Evolutionary conservation across 2,888 invertebrate genomes (phyloP), one percentile per base, ranked within the genome.

Genomic region (Carabus problematicus): DNA sequence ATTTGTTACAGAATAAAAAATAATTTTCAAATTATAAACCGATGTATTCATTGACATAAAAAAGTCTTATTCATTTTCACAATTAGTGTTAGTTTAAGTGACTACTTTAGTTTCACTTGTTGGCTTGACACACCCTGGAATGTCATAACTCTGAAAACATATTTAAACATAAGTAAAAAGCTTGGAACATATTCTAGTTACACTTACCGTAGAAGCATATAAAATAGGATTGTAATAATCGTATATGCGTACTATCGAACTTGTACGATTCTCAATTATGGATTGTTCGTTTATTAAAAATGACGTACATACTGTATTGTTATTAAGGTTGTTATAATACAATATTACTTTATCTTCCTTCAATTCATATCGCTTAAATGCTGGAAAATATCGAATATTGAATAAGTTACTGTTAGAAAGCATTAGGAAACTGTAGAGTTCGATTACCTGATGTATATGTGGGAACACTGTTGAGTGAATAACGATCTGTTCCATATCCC

Each of bases 181-280:
- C 6, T 29, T 29, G 2, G 29, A 3, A 3, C 6, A 29, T 29
- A 29, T 54, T 8, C 16, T 3, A 14, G 7, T 14, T 8, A 54
- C 11, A 64, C 73, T 76, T 78, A 88, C 89, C 80, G 84, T 85
- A 0, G 85, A 84, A 60, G 86, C 82, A 19, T 82, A 83, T 29
- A 84, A 76, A 62, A 83, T 83, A 0, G 88, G 88, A 54, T 84
- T 85, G 75, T 90, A 91, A 74, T 91, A 91, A 79, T 91, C 89
- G 59, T 85, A 84, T 0, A 90, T 77, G 69, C 84, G 84, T 1
- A 85, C 84, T 71, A 84, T 82, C 0, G 87, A 88, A 0, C 88
- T 84, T 19, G 83, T 79, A 7, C 83, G 79, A 59, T 80, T 78
- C 70, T 85, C 84, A 1, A 86, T 82, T 8, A 83, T 73, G 19